Conservation (phyloP, 2,888 invertebrate genomes). For the Brachyptera putata region DNA sequence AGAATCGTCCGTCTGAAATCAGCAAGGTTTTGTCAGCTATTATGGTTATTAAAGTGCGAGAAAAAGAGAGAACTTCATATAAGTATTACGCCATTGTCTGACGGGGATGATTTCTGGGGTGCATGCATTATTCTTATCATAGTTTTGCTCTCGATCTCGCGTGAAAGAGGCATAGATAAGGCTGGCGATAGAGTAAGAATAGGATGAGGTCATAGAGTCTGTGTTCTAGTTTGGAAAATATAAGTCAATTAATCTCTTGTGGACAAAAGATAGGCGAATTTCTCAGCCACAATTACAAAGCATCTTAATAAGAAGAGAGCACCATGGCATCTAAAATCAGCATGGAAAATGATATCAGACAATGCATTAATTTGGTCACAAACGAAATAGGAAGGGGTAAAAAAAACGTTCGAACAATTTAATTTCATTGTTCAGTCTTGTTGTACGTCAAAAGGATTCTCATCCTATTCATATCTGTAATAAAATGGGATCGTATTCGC, state of each 20-base stretch:
- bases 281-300: constrained; percentile 13
- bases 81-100: constrained; percentile 30
- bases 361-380: constrained; percentile 33
- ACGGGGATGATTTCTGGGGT: constrained; percentile 15
- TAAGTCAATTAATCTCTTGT: constrained; percentile 29
- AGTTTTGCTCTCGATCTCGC: constrained; percentile 24
- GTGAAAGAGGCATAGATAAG: constrained; percentile 29
- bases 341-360: constrained; percentile 31
- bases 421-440: constrained; percentile 33
- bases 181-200: not conserved
- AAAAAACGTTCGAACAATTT: constrained; percentile 29
- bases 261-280: constrained; percentile 26
- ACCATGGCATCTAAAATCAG: constrained; percentile 7
- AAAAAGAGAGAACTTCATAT: too few relatives aligned
- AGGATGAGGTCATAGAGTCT: constrained; percentile 23
- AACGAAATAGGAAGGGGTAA: not conserved
- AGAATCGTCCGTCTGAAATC: constrained; percentile 30
- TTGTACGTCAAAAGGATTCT: constrained; percentile 28
- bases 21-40: constrained; percentile 34
- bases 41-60: constrained; percentile 34
- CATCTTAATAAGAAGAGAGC: not conserved
- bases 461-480: constrained; percentile 27
- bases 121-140: constrained; percentile 8
- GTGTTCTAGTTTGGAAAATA: constrained; percentile 32
- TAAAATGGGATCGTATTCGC: constrained; percentile 31